Percentiles rank a stretch among this genome's conserved stretches.
These are phyloP conservation scores for Dicroscelio sp. DNA, from an alignment of 2,888 invertebrate species.

Conservation along the genomic window DNA sequence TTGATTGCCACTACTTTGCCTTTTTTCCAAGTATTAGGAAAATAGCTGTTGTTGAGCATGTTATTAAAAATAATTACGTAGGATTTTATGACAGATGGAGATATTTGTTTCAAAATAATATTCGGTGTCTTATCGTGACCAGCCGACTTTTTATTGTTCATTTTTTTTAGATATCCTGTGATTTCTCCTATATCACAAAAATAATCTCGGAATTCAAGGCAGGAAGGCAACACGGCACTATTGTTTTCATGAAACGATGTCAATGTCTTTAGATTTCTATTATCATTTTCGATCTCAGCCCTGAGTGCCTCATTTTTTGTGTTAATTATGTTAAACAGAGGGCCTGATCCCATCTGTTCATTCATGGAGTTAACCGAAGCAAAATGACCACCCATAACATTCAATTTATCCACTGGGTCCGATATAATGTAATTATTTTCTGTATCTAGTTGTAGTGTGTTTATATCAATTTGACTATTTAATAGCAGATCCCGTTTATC, in stretches of 20 bases:
- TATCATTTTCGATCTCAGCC: too few species aligned
- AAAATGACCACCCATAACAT: slow-evolving; percentile 1
- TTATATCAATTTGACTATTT: not conserved
- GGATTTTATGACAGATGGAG: too few species aligned
- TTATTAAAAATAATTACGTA: slow-evolving; percentile 30
- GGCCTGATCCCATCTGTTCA: not conserved
- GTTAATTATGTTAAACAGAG: not conserved
- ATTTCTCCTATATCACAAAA: not conserved
- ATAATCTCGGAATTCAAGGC: not conserved
- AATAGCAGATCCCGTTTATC: not conserved
- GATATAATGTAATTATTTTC: not conserved
- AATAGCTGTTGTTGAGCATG: slow-evolving; percentile 15
- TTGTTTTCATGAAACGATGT: too few species aligned
- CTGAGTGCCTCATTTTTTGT: not conserved
- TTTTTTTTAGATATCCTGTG: not conserved
- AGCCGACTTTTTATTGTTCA: slow-evolving; percentile 53
- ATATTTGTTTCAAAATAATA: slow-evolving; percentile 39
- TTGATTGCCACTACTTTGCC: slow-evolving; percentile 15
- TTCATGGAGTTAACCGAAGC: not conserved
- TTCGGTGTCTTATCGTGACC: slow-evolving; percentile 41
- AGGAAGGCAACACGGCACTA: not conserved
- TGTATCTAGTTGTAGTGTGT: not conserved
- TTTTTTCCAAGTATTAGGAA: slow-evolving; percentile 28
- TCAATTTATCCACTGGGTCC: not conserved
- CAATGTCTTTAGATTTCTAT: too few species aligned